A percentile compares a stretch with the other conserved stretches of the same genome.
These are phyloP conservation scores for Thera britannica DNA, from an alignment of 2,888 invertebrate genomes.

Conservation along the genomic window DNA sequence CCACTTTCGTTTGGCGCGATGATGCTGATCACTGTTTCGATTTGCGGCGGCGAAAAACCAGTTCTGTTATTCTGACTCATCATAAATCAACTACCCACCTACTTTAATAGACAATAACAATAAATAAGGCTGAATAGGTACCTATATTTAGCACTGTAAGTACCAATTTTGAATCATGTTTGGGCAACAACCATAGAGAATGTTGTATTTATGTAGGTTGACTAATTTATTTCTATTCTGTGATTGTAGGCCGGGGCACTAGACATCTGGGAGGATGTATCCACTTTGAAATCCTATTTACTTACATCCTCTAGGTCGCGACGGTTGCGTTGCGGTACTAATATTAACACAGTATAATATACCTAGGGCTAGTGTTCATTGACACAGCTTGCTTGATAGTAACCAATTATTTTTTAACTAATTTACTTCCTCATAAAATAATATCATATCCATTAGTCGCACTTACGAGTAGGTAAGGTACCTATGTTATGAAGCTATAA, in stretches of 20 bases:
- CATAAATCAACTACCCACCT: slow-evolving; percentile 56
- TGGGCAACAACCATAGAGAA: too few species aligned
- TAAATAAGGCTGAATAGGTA: not conserved
- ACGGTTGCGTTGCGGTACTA: slow-evolving; percentile 47
- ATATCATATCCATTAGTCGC: too few species aligned
- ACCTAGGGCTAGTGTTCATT: slow-evolving; percentile 14
- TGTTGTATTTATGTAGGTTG: too few species aligned
- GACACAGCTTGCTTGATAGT: not conserved
- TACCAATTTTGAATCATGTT: too few species aligned
- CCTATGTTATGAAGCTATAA: too few species aligned
- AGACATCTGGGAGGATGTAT: slow-evolving; percentile 63
- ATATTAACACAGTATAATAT: slow-evolving; percentile 36
- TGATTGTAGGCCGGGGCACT: slow-evolving; percentile 17
- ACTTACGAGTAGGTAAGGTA: too few species aligned
- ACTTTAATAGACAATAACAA: slow-evolving; percentile 27
- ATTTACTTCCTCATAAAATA: too few species aligned
- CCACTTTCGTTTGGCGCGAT: slow-evolving; percentile 39
- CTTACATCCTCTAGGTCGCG: slow-evolving; percentile 68
- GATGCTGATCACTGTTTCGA: slow-evolving; percentile 50
- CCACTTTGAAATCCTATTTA: slow-evolving; percentile 70
- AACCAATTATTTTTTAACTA: too few species aligned
- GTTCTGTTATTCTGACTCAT: slow-evolving; percentile 69
- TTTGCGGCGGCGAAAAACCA: slow-evolving; percentile 59
- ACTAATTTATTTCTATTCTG: slow-evolving; percentile 2
- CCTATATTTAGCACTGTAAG: too few species aligned